Conservation (phyloP, 2,797 vertebrate species). For the Chanos chanos region DNA sequence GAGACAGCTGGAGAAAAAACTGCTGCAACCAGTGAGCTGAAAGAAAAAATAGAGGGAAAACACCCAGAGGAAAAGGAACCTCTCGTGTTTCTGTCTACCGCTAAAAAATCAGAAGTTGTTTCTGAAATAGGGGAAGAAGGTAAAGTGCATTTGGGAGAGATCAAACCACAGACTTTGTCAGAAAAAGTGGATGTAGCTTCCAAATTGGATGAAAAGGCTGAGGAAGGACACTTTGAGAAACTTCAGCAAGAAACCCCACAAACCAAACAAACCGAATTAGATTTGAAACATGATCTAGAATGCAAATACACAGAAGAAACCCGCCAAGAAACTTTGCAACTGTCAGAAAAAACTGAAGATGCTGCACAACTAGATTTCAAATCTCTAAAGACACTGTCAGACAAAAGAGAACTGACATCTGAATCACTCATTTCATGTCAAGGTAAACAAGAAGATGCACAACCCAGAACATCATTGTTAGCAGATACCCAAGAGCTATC, state of each 20-base stretch:
- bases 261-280: no score
- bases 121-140: slow-evolving; percentile 40
- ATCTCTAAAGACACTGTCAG: no score
- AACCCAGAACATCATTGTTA: slow-evolving; percentile 11
- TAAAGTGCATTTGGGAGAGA: slow-evolving; percentile 5
- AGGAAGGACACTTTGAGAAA: slow-evolving; percentile 11
- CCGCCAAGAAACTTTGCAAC: no score
- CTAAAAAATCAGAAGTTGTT: slow-evolving; percentile 30
- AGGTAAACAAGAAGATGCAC: slow-evolving; percentile 26
- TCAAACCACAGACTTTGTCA: not conserved
- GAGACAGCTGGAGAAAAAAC: not conserved
- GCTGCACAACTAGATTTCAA: slow-evolving; percentile 8
- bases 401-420: no score
- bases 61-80: slow-evolving; percentile 51
- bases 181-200: not conserved
- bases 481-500: slow-evolving; percentile 5
- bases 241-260: no score
- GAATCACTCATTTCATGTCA: no score
- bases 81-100: slow-evolving; percentile 36
- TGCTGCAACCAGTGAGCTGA: not conserved
- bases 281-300: no score
- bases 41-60: slow-evolving; percentile 58
- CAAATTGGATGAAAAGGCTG: slow-evolving; percentile 9
- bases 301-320: no score
- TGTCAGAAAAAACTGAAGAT: slow-evolving; percentile 27